Evolutionary conservation across 2,113 vertebrate genomes (phyloP).

Genomic region (Lagopus muta): DNA sequence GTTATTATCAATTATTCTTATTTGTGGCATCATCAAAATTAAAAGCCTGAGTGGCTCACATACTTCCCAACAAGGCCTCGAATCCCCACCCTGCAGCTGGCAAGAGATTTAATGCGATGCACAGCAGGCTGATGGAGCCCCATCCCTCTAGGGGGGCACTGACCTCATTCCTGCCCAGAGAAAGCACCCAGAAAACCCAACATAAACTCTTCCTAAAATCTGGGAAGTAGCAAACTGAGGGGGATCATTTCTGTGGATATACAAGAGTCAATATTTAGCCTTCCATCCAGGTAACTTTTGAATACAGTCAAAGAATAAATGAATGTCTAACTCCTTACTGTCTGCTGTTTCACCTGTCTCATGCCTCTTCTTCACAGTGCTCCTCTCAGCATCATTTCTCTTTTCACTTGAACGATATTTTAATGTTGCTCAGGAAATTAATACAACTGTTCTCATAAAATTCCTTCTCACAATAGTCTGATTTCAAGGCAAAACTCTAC

Average conservation of each 20-base stretch:
- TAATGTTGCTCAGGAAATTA: background rate
- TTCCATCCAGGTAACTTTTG: background rate
- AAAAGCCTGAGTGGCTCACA: background rate
- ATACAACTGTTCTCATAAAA: background rate
- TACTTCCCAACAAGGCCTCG: background rate
- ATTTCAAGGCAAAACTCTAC: background rate
- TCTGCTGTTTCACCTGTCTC: background rate
- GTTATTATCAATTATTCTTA: background rate
- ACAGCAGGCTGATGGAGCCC: background rate
- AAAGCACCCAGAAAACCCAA: background rate
- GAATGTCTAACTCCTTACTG: background rate
- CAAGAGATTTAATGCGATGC: background rate
- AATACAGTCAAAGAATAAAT: background rate
- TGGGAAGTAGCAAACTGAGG: background rate
- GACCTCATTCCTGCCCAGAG: background rate
- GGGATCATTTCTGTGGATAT: background rate
- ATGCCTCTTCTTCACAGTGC: background rate
- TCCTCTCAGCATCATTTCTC: background rate
- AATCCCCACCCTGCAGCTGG: background rate
- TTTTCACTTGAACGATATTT: background rate
- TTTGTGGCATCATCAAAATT: background rate
- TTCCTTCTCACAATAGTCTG: background rate
- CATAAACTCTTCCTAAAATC: background rate
- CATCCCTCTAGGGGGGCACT: rapidly evolving
- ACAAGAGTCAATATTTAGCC: background rate